A percentile compares a stretch with the other conserved stretches of the same genome.
Conservation (phyloP, 2,797 vertebrate species). For the Gallinago nigripennis region DNA sequence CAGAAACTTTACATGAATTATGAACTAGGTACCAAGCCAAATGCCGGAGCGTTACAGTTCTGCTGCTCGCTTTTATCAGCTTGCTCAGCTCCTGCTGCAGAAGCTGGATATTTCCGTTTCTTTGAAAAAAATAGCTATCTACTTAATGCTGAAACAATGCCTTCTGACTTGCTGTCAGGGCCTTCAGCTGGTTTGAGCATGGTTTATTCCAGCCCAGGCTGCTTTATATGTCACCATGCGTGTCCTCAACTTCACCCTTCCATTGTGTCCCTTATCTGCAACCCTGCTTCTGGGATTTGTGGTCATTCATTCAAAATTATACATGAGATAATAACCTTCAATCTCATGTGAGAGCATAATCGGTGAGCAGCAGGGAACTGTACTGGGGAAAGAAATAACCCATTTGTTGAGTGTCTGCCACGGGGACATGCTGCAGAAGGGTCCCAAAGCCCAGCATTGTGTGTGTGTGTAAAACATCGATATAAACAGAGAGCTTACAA, state of each 20-base stretch:
- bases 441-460: background rate
- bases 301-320: background rate
- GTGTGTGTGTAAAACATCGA: background rate
- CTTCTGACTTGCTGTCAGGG: background rate
- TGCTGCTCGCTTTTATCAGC: background rate
- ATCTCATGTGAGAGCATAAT: background rate
- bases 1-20: background rate
- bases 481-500: background rate
- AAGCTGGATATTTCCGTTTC: background rate
- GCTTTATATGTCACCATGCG: background rate
- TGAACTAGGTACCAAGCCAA: background rate
- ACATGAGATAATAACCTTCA: background rate
- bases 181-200: background rate
- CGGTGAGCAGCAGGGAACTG: background rate
- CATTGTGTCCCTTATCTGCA: background rate
- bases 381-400: background rate
- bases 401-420: background rate
- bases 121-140: background rate
- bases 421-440: accelerated
- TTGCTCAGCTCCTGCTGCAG: background rate
- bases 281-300: too few species aligned
- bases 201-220: background rate
- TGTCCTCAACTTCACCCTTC: background rate
- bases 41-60: background rate
- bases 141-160: background rate